Conservation (phyloP, 2,797 vertebrate genomes). For the Heliangelus exortis region DNA sequence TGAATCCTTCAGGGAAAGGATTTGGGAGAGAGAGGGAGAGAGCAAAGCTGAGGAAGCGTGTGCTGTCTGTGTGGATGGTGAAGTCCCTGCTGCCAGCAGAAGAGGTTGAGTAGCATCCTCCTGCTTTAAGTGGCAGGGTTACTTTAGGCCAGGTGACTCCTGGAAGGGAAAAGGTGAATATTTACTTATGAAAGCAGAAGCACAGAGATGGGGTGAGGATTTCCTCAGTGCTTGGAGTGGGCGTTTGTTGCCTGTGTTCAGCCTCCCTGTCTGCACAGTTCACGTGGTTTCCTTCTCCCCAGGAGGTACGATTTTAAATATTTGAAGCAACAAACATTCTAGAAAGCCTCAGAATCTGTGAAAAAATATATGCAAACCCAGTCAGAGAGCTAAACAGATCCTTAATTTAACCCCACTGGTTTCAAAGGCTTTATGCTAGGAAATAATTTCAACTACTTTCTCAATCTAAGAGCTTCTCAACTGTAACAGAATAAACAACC, state of each 20-base stretch:
- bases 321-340: neutral
- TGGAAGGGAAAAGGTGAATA: neutral
- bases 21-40: neutral
- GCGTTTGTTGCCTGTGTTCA: neutral
- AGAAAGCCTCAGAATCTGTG: neutral
- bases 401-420: neutral
- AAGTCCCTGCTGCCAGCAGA: neutral
- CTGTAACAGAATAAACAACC: neutral
- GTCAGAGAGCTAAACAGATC: neutral
- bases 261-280: neutral
- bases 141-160: neutral
- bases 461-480: neutral
- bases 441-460: neutral
- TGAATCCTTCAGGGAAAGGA: neutral
- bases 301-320: neutral
- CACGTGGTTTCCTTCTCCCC: neutral
- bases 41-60: conserved; percentile 2
- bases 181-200: neutral
- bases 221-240: neutral
- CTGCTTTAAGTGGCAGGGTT: neutral
- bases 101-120: conserved; percentile 22
- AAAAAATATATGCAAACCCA: neutral
- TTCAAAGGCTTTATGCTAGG: neutral
- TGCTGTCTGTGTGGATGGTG: neutral
- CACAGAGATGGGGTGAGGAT: neutral